Evolutionary conservation across 2,797 vertebrate species (phyloP).

Genomic region (Characodon lateralis): DNA sequence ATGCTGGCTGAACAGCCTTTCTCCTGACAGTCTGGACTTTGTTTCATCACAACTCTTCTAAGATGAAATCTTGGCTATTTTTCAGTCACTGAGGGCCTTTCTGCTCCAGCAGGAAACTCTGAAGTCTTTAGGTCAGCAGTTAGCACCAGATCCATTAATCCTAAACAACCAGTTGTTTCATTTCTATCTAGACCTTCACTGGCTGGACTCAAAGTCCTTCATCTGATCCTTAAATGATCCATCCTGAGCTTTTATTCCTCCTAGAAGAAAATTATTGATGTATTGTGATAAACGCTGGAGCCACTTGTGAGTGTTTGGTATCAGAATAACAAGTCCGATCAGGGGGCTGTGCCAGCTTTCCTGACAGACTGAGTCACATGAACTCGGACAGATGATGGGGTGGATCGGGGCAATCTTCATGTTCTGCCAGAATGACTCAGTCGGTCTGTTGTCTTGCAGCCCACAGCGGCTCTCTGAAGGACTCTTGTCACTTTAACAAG

Average conservation of each 20-base stretch:
- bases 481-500: slow-evolving; percentile 32
- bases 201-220: neutral
- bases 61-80: neutral
- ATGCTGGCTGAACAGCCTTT: neutral
- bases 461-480: slow-evolving; percentile 30
- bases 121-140: neutral
- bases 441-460: slow-evolving; percentile 54
- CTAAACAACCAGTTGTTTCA: neutral
- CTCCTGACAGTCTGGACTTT: neutral
- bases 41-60: neutral
- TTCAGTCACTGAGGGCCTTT: no score
- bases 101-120: neutral
- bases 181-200: neutral
- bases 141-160: neutral
- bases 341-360: slow-evolving; percentile 39
- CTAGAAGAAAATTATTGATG: neutral
- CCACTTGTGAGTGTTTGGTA: neutral
- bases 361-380: slow-evolving; percentile 50
- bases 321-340: slow-evolving; percentile 3
- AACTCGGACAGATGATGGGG: slow-evolving; percentile 38
- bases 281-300: neutral
- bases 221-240: neutral
- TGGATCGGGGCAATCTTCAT: slow-evolving; percentile 34
- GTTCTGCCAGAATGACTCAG: slow-evolving; percentile 71
- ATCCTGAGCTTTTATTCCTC: neutral